A percentile compares a stretch with the other conserved stretches of the same genome.
Conservation (phyloP, 2,888 invertebrate species). For the Scaptomyza flava region DNA sequence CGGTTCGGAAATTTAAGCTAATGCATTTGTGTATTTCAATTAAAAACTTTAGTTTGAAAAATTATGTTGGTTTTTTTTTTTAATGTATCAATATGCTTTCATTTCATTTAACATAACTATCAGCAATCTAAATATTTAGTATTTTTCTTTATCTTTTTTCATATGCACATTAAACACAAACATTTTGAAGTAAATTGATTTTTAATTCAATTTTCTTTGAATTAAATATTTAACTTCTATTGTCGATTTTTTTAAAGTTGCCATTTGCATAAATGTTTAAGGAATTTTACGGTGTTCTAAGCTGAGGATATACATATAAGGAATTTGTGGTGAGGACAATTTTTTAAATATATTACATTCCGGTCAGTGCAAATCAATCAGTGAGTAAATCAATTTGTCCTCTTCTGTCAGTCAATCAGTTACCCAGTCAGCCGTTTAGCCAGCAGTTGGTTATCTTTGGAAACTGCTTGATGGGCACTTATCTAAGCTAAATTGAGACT, state of each 20-base stretch:
- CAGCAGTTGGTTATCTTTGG: constrained; percentile 5
- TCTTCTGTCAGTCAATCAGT: constrained; percentile 14
- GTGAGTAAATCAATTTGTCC: constrained; percentile 7
- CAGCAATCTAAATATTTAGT: too few species aligned
- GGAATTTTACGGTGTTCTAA: not conserved
- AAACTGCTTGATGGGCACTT: constrained; percentile 15
- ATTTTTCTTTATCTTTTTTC: too few species aligned
- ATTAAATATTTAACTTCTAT: too few species aligned
- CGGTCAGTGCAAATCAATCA: constrained; percentile 15
- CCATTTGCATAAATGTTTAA: too few species aligned
- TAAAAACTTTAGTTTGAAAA: not conserved
- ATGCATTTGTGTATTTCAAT: constrained; percentile 2
- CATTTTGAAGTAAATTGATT: too few species aligned
- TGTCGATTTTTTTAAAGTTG: too few species aligned
- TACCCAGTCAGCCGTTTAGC: constrained; percentile 8
- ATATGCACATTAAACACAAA: too few species aligned
- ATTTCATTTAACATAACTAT: too few species aligned
- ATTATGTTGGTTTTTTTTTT: not conserved
- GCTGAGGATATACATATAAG: not conserved
- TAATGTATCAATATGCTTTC: too few species aligned
- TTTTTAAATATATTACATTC: not conserved
- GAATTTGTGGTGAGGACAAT: not conserved
- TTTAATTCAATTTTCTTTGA: too few species aligned
- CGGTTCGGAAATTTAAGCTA: not conserved
- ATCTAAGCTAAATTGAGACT: not conserved